Percentiles rank a stretch among this genome's conserved stretches.
Evolutionary conservation across 2,888 invertebrate genomes (phyloP).

Genomic region (Drosophila pseudotalamancana): DNA sequence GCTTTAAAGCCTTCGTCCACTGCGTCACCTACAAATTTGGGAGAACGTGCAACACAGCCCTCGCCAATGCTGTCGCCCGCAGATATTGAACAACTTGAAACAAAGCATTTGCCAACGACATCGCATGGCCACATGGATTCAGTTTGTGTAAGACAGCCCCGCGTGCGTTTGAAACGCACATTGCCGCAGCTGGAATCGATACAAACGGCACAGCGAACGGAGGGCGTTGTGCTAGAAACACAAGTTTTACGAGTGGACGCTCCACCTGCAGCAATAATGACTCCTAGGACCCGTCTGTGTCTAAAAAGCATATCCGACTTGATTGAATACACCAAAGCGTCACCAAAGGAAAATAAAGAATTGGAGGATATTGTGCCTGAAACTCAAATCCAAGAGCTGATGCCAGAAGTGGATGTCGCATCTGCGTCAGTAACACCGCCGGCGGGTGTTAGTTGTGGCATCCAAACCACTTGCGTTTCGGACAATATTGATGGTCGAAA

Average conservation of each 20-base stretch:
- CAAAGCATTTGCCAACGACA: background rate
- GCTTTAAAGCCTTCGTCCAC: background rate
- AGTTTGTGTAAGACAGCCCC: rapidly evolving
- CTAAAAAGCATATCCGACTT: too few relatives aligned
- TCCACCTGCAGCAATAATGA: too few relatives aligned
- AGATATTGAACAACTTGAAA: background rate
- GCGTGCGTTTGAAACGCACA: background rate
- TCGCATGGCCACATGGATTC: background rate
- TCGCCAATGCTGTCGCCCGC: too few relatives aligned
- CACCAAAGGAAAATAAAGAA: too few relatives aligned
- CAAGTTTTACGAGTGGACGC: too few relatives aligned
- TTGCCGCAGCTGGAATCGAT: background rate
- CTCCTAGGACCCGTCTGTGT: too few relatives aligned
- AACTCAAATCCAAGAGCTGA: slow-evolving; percentile 20
- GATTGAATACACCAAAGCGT: too few relatives aligned
- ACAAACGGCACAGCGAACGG: background rate
- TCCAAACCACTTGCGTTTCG: slow-evolving; percentile 10
- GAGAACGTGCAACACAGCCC: background rate
- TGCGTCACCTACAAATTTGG: background rate
- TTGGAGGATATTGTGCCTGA: slow-evolving; percentile 42
- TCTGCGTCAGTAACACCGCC: background rate
- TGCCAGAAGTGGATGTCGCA: background rate
- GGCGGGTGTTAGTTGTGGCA: slow-evolving; percentile 5
- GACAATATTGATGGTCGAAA: background rate
- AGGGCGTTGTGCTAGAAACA: too few relatives aligned